Evolutionary conservation across 2,888 invertebrate genomes (phyloP).

Genomic region (Sarcophaga variegata): DNA sequence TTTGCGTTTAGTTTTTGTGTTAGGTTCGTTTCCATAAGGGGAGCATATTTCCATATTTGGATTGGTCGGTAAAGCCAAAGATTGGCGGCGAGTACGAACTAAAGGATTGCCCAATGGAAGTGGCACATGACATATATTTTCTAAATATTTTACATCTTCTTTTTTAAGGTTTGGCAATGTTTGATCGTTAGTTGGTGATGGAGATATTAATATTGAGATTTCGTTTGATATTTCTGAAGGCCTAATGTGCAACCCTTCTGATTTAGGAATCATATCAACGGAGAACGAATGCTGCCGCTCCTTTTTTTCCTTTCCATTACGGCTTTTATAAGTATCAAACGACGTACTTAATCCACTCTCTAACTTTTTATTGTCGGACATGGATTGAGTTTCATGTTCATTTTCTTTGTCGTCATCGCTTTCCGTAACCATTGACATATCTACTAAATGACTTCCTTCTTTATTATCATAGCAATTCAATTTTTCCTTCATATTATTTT

Average conservation of each 20-base stretch:
- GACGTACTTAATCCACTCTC: constrained; percentile 69
- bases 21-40: not conserved
- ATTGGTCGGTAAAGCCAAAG: constrained; percentile 70
- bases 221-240: not conserved
- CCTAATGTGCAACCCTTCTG: constrained; percentile 15
- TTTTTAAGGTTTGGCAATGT: constrained; percentile 32
- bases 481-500: not conserved
- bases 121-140: constrained; percentile 72
- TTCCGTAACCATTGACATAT: constrained; percentile 19
- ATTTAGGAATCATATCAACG: constrained; percentile 70
- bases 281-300: constrained; percentile 71
- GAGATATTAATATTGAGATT: constrained; percentile 9
- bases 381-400: not conserved
- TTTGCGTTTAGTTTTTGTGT: constrained; percentile 54
- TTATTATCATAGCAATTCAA: not conserved
- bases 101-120: constrained; percentile 74
- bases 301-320: constrained; percentile 29
- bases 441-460: not conserved
- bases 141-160: constrained; percentile 71
- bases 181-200: constrained; percentile 13
- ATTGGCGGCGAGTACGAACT: constrained; percentile 75
- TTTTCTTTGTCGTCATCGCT: constrained; percentile 56
- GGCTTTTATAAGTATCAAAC: constrained; percentile 57
- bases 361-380: not conserved
- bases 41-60: constrained; percentile 53